phyloP scores from a whole-genome alignment of 2,113 vertebrate species.

The Notarius quadriscutis region DNA sequence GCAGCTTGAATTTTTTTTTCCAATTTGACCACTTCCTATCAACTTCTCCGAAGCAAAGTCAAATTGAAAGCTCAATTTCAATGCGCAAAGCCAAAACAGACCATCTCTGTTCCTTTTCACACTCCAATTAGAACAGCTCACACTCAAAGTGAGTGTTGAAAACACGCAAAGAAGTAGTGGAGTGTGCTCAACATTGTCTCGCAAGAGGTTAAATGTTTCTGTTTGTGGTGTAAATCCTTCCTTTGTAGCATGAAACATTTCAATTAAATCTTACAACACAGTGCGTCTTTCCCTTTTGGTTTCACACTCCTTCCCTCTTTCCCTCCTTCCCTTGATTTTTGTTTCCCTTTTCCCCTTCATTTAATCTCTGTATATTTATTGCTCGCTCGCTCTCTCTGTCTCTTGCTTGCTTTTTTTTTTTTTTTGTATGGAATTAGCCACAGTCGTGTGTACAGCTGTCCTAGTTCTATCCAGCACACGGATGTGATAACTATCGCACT shows the following conservation, averaged over 20 bases:
- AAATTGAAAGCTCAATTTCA: background rate
- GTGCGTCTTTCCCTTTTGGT: background rate
- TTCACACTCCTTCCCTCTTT: background rate
- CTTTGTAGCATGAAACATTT: slow-evolving; percentile 20
- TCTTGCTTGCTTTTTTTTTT: background rate
- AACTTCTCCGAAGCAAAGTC: background rate
- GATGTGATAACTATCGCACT: slow-evolving; percentile 21
- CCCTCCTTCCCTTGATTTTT: background rate
- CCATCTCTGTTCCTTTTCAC: background rate
- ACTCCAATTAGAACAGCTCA: slow-evolving; percentile 26
- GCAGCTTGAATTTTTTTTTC: background rate
- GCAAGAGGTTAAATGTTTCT: slow-evolving; percentile 42
- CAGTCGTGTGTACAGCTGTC: slow-evolving; percentile 47
- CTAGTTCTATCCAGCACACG: slow-evolving; percentile 32
- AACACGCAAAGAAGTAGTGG: slow-evolving; percentile 17
- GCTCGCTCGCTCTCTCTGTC: background rate
- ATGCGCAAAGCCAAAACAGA: background rate
- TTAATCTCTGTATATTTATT: background rate
- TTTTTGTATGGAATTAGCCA: slow-evolving; percentile 27
- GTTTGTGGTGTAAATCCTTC: slow-evolving; percentile 31
- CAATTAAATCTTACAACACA: slow-evolving; percentile 33
- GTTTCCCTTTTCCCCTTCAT: background rate
- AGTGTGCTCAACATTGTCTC: slow-evolving; percentile 19
- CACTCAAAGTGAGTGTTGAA: slow-evolving; percentile 12
- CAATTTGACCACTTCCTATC: background rate